phyloP scores from a whole-genome alignment of 2,888 invertebrate genomes.

The Polydrusus cervinus region DNA sequence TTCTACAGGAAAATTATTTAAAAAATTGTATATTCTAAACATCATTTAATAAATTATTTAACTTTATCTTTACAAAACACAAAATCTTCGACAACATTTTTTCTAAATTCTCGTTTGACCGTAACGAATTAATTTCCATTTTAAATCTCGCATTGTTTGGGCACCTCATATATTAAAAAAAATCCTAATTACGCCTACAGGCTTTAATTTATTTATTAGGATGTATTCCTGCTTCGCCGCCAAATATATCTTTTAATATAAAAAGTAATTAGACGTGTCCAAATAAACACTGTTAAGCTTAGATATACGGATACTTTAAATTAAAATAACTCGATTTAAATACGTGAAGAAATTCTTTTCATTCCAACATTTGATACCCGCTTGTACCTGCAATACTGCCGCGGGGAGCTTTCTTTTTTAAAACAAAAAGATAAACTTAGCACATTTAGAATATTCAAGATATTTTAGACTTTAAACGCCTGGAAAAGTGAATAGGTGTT shows the following conservation, averaged over 20 bases:
- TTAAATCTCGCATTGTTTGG: not conserved
- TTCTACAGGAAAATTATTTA: too few relatives aligned
- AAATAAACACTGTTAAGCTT: slow-evolving; percentile 35
- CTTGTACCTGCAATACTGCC: slow-evolving; percentile 16
- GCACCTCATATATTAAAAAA: slow-evolving; percentile 16
- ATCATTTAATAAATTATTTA: too few relatives aligned
- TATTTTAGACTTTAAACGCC: not conserved
- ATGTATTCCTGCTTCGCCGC: not conserved
- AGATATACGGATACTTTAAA: slow-evolving; percentile 22
- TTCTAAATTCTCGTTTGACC: not conserved
- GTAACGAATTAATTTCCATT: slow-evolving; percentile 3
- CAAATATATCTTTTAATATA: slow-evolving; percentile 24
- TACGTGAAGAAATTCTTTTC: slow-evolving; percentile 43
- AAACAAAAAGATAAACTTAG: not conserved
- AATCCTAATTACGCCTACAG: slow-evolving; percentile 7
- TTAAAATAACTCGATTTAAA: slow-evolving; percentile 35
- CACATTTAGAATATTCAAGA: slow-evolving; percentile 7
- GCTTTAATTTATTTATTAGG: slow-evolving; percentile 21
- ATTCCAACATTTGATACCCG: slow-evolving; percentile 33
- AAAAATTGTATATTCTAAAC: too few relatives aligned
- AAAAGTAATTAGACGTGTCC: slow-evolving; percentile 50
- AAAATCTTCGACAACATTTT: too few relatives aligned
- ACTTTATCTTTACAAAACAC: too few relatives aligned
- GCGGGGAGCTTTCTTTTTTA: not conserved
- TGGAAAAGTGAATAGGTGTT: not conserved